Evolutionary conservation across 2,888 invertebrate species (phyloP), one percentile per base, ranked within the genome.

Genomic region (Hylaea fasciaria): DNA sequence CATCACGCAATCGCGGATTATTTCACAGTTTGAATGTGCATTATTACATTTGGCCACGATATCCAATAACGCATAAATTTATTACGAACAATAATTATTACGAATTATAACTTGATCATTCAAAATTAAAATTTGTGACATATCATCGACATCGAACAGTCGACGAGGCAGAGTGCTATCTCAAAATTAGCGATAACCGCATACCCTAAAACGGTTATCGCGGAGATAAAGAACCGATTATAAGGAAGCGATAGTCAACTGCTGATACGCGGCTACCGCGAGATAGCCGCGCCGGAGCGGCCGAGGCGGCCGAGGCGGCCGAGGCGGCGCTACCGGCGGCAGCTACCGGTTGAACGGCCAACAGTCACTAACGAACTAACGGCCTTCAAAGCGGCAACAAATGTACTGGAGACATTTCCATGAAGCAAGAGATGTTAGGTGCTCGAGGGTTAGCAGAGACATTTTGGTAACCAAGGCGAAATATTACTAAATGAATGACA

Each of bases 231-330:
- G 32, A 52, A 56, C 43, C 59, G 66, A 60, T 66, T 60, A 60
- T 41, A 59, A 43, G 37, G 57, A 47, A 58, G 45, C 48, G 58
- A 66, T 66, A 59, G 32, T 40, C 50, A n/a, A 49, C 16, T 32
- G 69, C 71, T 75, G 76, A 64, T 44, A 17, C 52, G 9, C 17
- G 37, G 57, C 44, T 59, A 61, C 61, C 32, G 65, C 60, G 46
- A 29, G 45, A 45, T 46, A 32, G 32, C 41, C 29, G 60, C 53
- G 22, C 52, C 52, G 43, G 50, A 50, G 41, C 58, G 58, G 57
- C 53, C 48, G 55, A 13, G 1, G 9, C 22, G 43, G 45, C 53
- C 10, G 1, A 3, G n/a, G 43, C 41, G 29, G 61, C 53, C 52
- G 56, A 51, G 46, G 54, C 52, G 43, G 47, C 55, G 41, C 58